Evolutionary conservation across 2,888 invertebrate genomes (phyloP).

Genomic region (Troilus luridus): DNA sequence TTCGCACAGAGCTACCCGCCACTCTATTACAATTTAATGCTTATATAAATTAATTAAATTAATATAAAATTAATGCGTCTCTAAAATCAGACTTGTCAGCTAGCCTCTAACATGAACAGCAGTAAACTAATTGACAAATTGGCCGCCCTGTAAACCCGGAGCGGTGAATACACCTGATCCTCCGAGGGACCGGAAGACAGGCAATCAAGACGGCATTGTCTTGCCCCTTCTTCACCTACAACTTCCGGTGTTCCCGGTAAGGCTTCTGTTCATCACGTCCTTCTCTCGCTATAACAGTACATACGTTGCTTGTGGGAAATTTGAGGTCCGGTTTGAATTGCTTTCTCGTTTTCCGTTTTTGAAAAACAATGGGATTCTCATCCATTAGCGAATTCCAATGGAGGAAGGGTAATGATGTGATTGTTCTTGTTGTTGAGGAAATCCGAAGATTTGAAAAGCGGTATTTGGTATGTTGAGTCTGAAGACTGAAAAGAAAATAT

Average conservation of each 20-base stretch:
- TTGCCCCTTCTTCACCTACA: slow-evolving; percentile 43
- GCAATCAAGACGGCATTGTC: slow-evolving; percentile 46
- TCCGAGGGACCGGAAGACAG: slow-evolving; percentile 35
- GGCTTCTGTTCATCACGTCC: slow-evolving; percentile 31
- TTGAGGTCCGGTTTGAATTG: slow-evolving; percentile 36
- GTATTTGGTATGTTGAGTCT: background rate
- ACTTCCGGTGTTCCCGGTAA: slow-evolving; percentile 31
- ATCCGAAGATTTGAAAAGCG: background rate
- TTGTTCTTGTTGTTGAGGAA: background rate
- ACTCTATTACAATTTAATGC: no score
- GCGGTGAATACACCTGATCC: slow-evolving; percentile 37
- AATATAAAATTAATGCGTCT: no score
- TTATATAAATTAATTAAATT: no score
- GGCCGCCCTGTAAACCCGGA: background rate
- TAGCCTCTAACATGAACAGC: background rate
- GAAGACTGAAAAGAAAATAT: background rate
- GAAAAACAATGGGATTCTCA: slow-evolving; percentile 16
- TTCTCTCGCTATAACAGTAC: slow-evolving; percentile 1
- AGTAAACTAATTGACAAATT: background rate
- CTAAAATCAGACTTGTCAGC: background rate
- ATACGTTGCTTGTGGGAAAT: slow-evolving; percentile 9
- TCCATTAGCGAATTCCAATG: background rate
- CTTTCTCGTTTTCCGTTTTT: slow-evolving; percentile 6
- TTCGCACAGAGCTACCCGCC: no score
- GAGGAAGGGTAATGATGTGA: background rate